Conservation (phyloP, 1,140 invertebrate genomes). For the Magallana ariakensis region DNA sequence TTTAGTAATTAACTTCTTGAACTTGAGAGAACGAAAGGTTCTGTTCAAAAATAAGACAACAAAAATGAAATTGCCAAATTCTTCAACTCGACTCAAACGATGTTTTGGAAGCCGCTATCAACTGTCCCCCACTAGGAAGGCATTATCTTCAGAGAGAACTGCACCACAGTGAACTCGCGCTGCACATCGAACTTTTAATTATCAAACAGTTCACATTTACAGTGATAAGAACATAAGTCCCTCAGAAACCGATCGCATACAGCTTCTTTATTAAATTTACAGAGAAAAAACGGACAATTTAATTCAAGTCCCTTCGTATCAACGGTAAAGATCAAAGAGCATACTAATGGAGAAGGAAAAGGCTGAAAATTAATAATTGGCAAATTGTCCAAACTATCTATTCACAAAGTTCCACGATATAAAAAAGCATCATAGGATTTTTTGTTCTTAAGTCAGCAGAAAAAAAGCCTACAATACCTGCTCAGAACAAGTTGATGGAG, state of each 20-base stretch:
- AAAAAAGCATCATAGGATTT: neutral
- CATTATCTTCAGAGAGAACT: neutral
- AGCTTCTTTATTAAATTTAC: neutral
- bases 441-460: slow-evolving; percentile 1
- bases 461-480: slow-evolving; percentile 20
- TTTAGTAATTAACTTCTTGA: neutral
- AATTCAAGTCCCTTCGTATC: neutral
- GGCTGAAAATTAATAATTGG: slow-evolving; percentile 4
- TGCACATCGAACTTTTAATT: neutral
- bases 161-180: neutral
- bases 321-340: neutral
- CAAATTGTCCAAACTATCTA: neutral
- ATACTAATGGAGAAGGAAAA: neutral
- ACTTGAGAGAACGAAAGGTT: neutral
- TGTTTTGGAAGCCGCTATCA: neutral
- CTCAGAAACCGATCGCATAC: neutral
- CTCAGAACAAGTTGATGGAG: neutral
- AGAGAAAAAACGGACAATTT: neutral
- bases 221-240: neutral
- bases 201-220: neutral
- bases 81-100: neutral
- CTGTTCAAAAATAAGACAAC: neutral
- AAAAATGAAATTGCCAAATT: slow-evolving; percentile 3
- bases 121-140: neutral
- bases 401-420: neutral